Conservation (phyloP, 2,113 vertebrate species). For the Malurus alboscapulatus region DNA sequence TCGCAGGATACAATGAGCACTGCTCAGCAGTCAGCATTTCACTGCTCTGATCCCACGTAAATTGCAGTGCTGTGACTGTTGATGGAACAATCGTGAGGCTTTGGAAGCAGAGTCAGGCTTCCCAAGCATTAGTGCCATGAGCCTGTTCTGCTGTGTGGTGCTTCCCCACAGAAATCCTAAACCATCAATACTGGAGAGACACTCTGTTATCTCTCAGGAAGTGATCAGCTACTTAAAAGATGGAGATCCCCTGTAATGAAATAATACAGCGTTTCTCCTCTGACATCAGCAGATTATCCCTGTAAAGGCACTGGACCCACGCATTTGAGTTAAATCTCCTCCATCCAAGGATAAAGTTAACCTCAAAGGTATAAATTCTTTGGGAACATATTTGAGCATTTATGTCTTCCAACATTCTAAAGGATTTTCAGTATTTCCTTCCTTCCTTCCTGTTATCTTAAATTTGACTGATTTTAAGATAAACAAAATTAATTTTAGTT, state of each 20-base stretch:
- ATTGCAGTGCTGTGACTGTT: not conserved
- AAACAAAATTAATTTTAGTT: not conserved
- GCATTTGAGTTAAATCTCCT: not conserved
- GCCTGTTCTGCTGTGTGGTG: not conserved
- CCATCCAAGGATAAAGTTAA: not conserved
- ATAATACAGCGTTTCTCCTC: not conserved
- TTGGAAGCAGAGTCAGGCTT: not conserved
- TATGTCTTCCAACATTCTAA: not conserved
- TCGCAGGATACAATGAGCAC: not conserved
- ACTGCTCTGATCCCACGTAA: not conserved
- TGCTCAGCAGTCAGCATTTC: not conserved
- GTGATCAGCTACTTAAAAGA: not conserved
- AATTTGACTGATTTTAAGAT: not conserved
- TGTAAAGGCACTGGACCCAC: not conserved
- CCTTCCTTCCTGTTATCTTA: not conserved
- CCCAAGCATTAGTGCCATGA: not conserved
- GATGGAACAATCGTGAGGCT: not conserved
- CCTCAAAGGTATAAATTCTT: not conserved
- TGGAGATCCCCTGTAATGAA: not conserved
- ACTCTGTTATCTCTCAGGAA: not conserved
- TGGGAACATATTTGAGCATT: not conserved
- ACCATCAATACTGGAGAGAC: fast-evolving
- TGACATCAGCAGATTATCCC: not conserved
- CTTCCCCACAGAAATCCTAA: not conserved
- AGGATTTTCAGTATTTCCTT: not conserved